Conservation (phyloP, 2,888 invertebrate genomes). For the Ormyrus rosae region DNA sequence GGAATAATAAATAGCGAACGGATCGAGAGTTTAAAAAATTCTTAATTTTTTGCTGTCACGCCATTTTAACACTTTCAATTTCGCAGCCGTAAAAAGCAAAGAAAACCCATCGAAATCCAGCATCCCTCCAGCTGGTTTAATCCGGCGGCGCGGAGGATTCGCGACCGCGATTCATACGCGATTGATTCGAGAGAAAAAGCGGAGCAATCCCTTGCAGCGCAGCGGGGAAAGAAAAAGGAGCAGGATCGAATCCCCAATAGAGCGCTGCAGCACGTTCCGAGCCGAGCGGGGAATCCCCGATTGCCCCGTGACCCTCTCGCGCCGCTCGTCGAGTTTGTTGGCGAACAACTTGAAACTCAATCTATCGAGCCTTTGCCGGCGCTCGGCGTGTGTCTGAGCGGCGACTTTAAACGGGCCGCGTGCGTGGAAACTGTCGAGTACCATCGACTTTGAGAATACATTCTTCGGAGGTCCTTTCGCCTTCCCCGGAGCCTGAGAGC, state of each 20-base stretch:
- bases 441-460: constrained; percentile 39
- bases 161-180: constrained; percentile 15
- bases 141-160: neutral
- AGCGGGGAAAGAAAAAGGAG: constrained; percentile 1
- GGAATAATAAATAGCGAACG: no score
- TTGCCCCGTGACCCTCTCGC: constrained; percentile 60
- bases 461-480: constrained; percentile 23
- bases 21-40: no score
- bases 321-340: constrained; percentile 62
- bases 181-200: constrained; percentile 7
- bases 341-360: constrained; percentile 71
- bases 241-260: constrained; percentile 59
- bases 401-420: constrained; percentile 4
- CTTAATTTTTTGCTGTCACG: no score
- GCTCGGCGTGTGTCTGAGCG: neutral
- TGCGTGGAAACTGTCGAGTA: constrained; percentile 30
- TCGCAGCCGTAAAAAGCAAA: neutral
- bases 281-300: constrained; percentile 44
- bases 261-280: constrained; percentile 3
- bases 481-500: constrained; percentile 1
- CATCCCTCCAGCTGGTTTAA: neutral
- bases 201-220: no score
- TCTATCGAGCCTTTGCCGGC: constrained; percentile 63
- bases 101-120: neutral
- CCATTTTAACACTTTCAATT: neutral